Evolutionary conservation across 2,888 invertebrate genomes (phyloP), one percentile per base, ranked within the genome.

Genomic region (Lithophane socia): DNA sequence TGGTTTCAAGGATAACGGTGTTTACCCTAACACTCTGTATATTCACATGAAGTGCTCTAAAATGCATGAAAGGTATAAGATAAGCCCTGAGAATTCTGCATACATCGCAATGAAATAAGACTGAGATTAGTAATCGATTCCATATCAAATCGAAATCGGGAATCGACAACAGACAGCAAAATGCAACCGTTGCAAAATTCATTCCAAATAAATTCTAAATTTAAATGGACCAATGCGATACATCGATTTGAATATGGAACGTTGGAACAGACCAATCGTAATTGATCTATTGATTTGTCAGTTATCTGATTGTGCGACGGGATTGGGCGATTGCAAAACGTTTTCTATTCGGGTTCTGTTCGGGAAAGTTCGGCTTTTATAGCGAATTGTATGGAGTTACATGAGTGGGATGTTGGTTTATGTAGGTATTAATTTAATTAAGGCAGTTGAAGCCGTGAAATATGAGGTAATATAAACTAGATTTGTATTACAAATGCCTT

Each of bases 201-300:
- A 87, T 80, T 85, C 73, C 73, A 80, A 88, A 89, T 85, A 85
- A 83, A 90, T 90, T 91, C 90, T 77, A 89, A 92, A 89, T 89
- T 87, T 87, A 86, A 90, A 87, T 89, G 87, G 76, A 83, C 89
- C 90, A 92, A 92, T 91, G 87, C 89, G 90, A 89, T 82, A 86
- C 88, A 85, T 84, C 83, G 77, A 90, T 92, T 92, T 92, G 92
- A 91, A 92, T 92, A 92, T 88, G 82, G 88, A 88, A 90, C 86
- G 82, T 80, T 89, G 77, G 79, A 80, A 84, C 88, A 79, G 83
- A 79, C 86, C 88, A 85, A 85, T 86, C 81, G 87, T 93, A 94
- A 94, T 94, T 94, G 93, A 93, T 92, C 95, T 90, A 94, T 94
- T 94, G 92, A 93, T 93, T 93, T 92, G 93, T 94, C 93, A 92